Percentiles rank a stretch among this genome's conserved stretches.
Conservation (phyloP, 1,140 invertebrate species). For the Zaprionus lachaisei region DNA sequence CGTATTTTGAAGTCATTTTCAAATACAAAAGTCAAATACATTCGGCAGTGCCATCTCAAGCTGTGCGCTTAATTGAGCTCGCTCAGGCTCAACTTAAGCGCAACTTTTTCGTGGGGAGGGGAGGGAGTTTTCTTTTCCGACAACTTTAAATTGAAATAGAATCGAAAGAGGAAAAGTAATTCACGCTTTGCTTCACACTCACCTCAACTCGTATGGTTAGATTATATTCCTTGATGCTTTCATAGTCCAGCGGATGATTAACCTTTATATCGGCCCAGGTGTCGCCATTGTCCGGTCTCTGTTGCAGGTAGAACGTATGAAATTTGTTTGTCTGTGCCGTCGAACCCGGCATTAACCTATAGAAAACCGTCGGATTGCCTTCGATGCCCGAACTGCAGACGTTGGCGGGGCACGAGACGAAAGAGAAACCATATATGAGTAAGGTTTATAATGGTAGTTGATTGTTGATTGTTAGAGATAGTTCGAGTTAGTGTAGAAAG, state of each 20-base stretch:
- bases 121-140: not conserved
- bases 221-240: constrained; percentile 98
- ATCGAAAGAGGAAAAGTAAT: too few relatives aligned
- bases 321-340: constrained; percentile 98
- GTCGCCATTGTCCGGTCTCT: constrained; percentile 94
- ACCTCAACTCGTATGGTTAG: constrained; percentile 97
- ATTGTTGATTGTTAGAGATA: not conserved
- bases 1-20: constrained; percentile 68
- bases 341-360: constrained; percentile 96
- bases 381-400: constrained; percentile 95
- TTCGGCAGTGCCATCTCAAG: constrained; percentile 30
- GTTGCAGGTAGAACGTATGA: constrained; percentile 97
- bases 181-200: constrained; percentile 71
- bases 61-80: constrained; percentile 63
- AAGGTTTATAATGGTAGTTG: not conserved
- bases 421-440: constrained; percentile 46
- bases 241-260: constrained; percentile 97
- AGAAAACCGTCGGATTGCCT: constrained; percentile 97
- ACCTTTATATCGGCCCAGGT: constrained; percentile 98
- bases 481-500: constrained; percentile 29
- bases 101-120: not conserved
- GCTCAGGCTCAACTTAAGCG: constrained; percentile 33
- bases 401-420: constrained; percentile 5
- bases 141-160: constrained; percentile 13
- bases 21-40: constrained; percentile 79